Percentiles rank a stretch among this genome's conserved stretches.
phyloP scores from a whole-genome alignment of 2,888 invertebrate species.

The Eupithecia pulchellata region DNA sequence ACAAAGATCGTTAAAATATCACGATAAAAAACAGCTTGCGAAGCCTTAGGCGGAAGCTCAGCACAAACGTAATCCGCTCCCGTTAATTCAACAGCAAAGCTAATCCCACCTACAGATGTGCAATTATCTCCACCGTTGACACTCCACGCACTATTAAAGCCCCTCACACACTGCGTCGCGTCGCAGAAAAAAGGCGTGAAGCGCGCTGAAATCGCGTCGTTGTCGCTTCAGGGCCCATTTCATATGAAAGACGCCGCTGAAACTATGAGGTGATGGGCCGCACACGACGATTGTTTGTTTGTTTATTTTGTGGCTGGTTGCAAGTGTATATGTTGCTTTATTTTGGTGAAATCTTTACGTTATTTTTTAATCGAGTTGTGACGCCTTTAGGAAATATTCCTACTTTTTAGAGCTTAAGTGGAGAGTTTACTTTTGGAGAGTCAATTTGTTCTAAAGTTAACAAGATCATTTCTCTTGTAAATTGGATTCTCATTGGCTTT shows the following conservation, averaged over 20 bases:
- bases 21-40: too few species aligned
- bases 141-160: constrained; percentile 73
- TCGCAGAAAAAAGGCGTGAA: constrained; percentile 77
- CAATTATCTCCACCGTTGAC: constrained; percentile 75
- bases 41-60: background rate
- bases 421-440: too few species aligned
- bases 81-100: constrained; percentile 6
- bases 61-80: background rate
- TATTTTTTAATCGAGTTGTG: background rate
- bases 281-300: constrained; percentile 67
- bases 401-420: too few species aligned
- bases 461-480: background rate
- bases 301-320: constrained; percentile 37
- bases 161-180: constrained; percentile 60
- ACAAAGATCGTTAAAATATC: too few species aligned
- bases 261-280: constrained; percentile 70
- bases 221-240: constrained; percentile 79
- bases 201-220: constrained; percentile 73
- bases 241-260: constrained; percentile 73
- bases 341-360: background rate
- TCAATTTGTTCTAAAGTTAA: background rate
- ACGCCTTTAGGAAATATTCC: too few species aligned
- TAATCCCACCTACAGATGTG: constrained; percentile 36
- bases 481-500: background rate
- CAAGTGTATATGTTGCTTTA: constrained; percentile 2